phyloP scores from a whole-genome alignment of 1,140 invertebrate species.

The Cepaea nemoralis region DNA sequence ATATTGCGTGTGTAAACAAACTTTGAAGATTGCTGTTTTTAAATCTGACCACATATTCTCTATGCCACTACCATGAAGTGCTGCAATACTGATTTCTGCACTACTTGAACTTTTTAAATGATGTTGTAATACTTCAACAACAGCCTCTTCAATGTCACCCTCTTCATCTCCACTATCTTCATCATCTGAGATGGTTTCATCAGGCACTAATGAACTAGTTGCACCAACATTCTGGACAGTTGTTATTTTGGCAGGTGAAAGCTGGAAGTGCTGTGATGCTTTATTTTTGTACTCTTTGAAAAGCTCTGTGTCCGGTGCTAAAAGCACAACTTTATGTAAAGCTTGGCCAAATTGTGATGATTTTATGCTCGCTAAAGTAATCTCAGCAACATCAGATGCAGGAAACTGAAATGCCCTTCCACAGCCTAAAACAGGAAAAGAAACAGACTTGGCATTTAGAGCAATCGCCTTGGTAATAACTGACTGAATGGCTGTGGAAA shows the following conservation, averaged over 20 bases:
- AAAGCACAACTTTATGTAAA: not conserved
- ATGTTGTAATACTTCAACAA: not conserved
- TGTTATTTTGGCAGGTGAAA: too few relatives aligned
- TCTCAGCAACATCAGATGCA: not conserved
- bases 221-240: not conserved
- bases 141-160: too few relatives aligned
- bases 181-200: not conserved
- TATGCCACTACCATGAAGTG: not conserved
- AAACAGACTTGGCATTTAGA: slow-evolving; percentile 5
- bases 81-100: slow-evolving; percentile 11
- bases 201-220: not conserved
- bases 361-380: not conserved
- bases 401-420: slow-evolving; percentile 18
- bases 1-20: slow-evolving; percentile 4
- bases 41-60: not conserved
- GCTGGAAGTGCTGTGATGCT: not conserved
- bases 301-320: slow-evolving; percentile 7
- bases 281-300: slow-evolving; percentile 23
- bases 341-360: not conserved
- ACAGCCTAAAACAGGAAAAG: slow-evolving; percentile 25
- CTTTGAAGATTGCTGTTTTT: not conserved
- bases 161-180: not conserved
- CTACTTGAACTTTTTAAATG: not conserved
- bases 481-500: not conserved
- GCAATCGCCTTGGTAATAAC: not conserved